Percentiles rank a stretch among this genome's conserved stretches.
Conservation (phyloP, 1,140 invertebrate species). For the Drosophila funebris region DNA sequence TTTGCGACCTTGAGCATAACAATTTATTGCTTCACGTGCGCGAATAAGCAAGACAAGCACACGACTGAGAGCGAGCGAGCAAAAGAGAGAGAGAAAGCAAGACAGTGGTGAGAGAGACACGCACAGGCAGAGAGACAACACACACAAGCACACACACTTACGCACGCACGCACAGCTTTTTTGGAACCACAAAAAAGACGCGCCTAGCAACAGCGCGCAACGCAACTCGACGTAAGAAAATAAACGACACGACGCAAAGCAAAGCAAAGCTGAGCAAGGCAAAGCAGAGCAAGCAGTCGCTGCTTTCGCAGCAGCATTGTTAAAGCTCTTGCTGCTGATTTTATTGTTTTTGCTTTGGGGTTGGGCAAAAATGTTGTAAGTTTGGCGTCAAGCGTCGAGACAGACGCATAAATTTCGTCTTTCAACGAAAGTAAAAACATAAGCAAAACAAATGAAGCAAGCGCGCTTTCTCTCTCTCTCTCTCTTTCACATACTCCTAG, state of each 20-base stretch:
- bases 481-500: not conserved
- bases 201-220: slow-evolving; percentile 59
- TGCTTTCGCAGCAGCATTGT: slow-evolving; percentile 18
- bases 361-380: slow-evolving; percentile 24
- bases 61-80: slow-evolving; percentile 29
- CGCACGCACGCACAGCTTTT: not conserved
- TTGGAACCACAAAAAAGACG: slow-evolving; percentile 33
- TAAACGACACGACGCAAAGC: slow-evolving; percentile 13
- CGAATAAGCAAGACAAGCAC: slow-evolving; percentile 58
- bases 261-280: too few relatives aligned
- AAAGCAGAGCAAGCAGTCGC: not conserved
- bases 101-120: slow-evolving; percentile 13
- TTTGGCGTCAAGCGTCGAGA: slow-evolving; percentile 3
- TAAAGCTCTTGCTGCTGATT: slow-evolving; percentile 23
- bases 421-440: slow-evolving; percentile 34
- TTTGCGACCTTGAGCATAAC: slow-evolving; percentile 75
- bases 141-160: slow-evolving; percentile 13
- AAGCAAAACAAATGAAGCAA: not conserved
- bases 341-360: slow-evolving; percentile 17
- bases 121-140: slow-evolving; percentile 17
- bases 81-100: not conserved
- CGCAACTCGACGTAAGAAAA: not conserved
- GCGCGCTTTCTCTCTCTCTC: too few relatives aligned
- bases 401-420: slow-evolving; percentile 37
- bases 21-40: slow-evolving; percentile 81